phyloP scores from a whole-genome alignment of 2,113 vertebrate species.

The Gavia stellata region DNA sequence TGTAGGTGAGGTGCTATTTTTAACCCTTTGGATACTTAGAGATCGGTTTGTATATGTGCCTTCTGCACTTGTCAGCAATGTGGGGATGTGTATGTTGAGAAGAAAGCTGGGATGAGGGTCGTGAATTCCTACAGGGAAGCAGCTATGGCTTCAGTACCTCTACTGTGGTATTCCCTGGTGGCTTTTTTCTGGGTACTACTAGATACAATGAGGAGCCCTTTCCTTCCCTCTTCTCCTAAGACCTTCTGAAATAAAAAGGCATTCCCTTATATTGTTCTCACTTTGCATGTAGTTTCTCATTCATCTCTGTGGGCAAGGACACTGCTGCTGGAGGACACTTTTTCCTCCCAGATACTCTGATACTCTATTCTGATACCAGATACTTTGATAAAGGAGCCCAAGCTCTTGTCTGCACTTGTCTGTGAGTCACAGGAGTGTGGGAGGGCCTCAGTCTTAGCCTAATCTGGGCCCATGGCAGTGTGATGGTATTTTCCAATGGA shows the following conservation, averaged over 20 bases:
- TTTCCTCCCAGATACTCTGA: background rate
- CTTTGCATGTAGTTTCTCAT: background rate
- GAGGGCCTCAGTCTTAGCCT: background rate
- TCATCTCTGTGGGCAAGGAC: background rate
- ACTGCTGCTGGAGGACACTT: background rate
- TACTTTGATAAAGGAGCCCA: background rate
- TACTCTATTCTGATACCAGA: background rate
- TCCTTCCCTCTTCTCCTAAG: background rate
- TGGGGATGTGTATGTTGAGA: background rate
- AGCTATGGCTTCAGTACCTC: background rate
- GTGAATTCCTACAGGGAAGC: background rate
- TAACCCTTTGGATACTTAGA: background rate
- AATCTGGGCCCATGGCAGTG: background rate
- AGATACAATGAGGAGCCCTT: background rate
- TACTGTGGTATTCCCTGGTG: background rate
- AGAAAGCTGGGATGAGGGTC: background rate
- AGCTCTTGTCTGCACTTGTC: background rate
- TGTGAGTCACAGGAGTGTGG: background rate
- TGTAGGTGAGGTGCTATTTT: background rate
- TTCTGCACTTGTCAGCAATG: background rate
- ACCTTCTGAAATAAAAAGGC: background rate
- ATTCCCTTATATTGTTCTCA: background rate
- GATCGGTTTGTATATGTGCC: background rate
- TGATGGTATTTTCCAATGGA: background rate
- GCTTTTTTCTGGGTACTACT: background rate